Evolutionary conservation across 2,888 invertebrate genomes (phyloP), one percentile per base, ranked within the genome.

Genomic region (Biston stratarius): DNA sequence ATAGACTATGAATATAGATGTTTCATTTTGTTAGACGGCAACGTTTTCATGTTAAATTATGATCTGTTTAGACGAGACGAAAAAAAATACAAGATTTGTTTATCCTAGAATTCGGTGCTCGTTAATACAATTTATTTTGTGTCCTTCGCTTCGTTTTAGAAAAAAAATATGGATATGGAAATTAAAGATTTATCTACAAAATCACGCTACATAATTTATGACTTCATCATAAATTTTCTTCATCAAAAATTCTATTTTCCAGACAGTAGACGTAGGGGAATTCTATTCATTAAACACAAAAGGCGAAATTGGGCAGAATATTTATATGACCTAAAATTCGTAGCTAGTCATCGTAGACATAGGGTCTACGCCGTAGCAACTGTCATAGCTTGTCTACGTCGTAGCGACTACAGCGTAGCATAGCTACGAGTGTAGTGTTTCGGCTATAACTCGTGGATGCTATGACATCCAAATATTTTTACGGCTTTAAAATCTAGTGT

Each of bases 1-100:
- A 75, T 74, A 70, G 75, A 69, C 74, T 67, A 83, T 85, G 87
- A 87, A 87, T 87, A 86, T 81, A 84, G 75, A 87, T 87, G 83
- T 79, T 81, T 74, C 79, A 82, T 82, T 85, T 78, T 73, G 76
- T 73, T 64, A 73, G 78, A 72, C 70, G 75, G 60, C 74, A 77
- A 77, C 74, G 74, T 80, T 80, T 78, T 79, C 74, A 73, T 79
- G 76, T 81, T 77, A 82, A 87, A 82, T 81, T 85, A 84, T 79
- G 78, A 75, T 75, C 78, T 68, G 74, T 76, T 77, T 68, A 71
- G 80, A 80, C 77, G 74, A 81, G 77, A 77, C 75, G 72, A 70
- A 69, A 74, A 76, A 24, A 24, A 24, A 76, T 69, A 73, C 68
- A 60, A 69, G 73, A 65, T 69, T 47, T 70, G 61, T 73, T 75